Conservation (phyloP, 2,797 vertebrate genomes). For the Taenioides sp. region DNA sequence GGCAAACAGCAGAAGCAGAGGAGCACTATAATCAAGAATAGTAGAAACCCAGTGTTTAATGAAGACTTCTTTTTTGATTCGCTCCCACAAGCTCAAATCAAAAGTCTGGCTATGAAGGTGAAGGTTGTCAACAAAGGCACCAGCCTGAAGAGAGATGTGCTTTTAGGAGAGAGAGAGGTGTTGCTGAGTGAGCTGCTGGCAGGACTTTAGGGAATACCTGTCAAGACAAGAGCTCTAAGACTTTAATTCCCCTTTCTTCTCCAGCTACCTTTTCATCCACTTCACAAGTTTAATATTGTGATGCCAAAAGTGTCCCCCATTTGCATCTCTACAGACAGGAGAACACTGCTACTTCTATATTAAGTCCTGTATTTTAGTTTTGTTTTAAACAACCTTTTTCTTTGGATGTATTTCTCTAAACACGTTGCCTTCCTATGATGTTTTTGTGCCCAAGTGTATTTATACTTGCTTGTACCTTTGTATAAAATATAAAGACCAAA, state of each 20-base stretch:
- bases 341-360: slow-evolving; percentile 14
- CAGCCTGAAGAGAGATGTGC: slow-evolving; percentile 90
- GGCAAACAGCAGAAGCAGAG: slow-evolving; percentile 96
- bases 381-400: slow-evolving; percentile 16
- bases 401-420: slow-evolving; percentile 30
- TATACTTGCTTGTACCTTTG: slow-evolving; percentile 47
- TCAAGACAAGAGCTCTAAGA: slow-evolving; percentile 35
- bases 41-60: slow-evolving; percentile 92
- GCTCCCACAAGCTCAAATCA: slow-evolving; percentile 81
- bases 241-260: slow-evolving; percentile 22
- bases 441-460: slow-evolving; percentile 33
- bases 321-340: slow-evolving; percentile 6
- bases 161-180: slow-evolving; percentile 92
- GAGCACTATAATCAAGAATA: slow-evolving; percentile 96
- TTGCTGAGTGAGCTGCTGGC: slow-evolving; percentile 86
- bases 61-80: slow-evolving; percentile 98
- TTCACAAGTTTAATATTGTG: slow-evolving; percentile 27
- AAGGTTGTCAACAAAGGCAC: slow-evolving; percentile 97
- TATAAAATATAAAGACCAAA: slow-evolving; percentile 23
- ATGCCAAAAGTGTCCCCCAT: slow-evolving; percentile 20
- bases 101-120: slow-evolving; percentile 89
- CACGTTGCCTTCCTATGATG: slow-evolving; percentile 32
- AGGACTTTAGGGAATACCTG: slow-evolving; percentile 63
- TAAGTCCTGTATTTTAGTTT: slow-evolving; percentile 8
- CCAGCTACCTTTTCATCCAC: slow-evolving; percentile 19